Percentiles rank a stretch among this genome's conserved stretches.
These are phyloP conservation scores for Chloromyia formosa DNA, from an alignment of 2,888 invertebrate species.

Conservation along the genomic window DNA sequence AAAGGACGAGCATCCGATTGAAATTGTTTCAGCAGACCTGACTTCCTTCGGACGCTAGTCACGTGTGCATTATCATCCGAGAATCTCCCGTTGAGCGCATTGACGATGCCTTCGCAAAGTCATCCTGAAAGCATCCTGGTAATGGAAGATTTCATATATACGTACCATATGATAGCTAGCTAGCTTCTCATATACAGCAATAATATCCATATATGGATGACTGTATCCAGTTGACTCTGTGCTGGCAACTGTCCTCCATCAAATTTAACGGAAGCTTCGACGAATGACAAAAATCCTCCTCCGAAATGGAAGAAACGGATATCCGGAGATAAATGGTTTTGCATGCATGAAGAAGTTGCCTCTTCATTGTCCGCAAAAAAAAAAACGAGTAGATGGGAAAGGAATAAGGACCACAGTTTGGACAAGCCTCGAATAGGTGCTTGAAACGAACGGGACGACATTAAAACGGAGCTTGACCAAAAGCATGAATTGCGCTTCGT, in stretches of 20 bases:
- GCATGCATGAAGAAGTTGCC: slow-evolving; percentile 48
- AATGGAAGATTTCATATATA: not conserved
- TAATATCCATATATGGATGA: not conserved
- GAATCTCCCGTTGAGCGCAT: slow-evolving; percentile 37
- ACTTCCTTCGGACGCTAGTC: slow-evolving; percentile 40
- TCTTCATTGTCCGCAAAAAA: too few species aligned
- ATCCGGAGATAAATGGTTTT: slow-evolving; percentile 52
- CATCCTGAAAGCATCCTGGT: not conserved
- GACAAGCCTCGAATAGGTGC: too few species aligned
- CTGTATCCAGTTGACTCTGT: not conserved
- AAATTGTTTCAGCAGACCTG: slow-evolving; percentile 35
- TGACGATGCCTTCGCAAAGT: slow-evolving; percentile 25
- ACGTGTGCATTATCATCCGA: slow-evolving; percentile 40
- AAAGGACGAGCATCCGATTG: slow-evolving; percentile 22
- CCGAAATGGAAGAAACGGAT: slow-evolving; percentile 46
- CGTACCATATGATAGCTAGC: not conserved
- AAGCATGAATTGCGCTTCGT: too few species aligned
- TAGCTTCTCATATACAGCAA: not conserved
- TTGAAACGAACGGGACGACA: too few species aligned
- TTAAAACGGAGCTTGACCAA: too few species aligned
- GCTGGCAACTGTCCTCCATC: not conserved
- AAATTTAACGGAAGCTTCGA: slow-evolving; percentile 25
- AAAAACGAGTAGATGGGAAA: not conserved
- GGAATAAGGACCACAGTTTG: not conserved
- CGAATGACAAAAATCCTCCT: slow-evolving; percentile 35